phyloP scores from a whole-genome alignment of 1,140 invertebrate species.

The Notospermus geniculatus region DNA sequence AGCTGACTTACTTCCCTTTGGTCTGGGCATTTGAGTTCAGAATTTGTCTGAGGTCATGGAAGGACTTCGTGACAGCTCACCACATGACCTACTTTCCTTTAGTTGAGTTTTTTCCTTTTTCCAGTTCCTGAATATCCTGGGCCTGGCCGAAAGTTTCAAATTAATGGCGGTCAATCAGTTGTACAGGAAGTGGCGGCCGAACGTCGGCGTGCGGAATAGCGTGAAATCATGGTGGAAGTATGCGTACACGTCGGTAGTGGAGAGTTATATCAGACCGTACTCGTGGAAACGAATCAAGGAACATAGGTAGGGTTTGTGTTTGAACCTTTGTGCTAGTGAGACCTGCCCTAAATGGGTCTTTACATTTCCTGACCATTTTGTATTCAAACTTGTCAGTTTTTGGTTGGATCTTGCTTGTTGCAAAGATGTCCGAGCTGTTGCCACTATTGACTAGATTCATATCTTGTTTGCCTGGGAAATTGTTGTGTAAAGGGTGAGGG shows the following conservation, averaged over 20 bases:
- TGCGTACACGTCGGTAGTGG: conserved; percentile 69
- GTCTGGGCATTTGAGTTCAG: not conserved
- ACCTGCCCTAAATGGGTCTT: too few relatives aligned
- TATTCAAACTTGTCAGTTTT: too few relatives aligned
- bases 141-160: conserved; percentile 66
- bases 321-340: too few relatives aligned
- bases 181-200: conserved; percentile 60
- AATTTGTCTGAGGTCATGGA: not conserved
- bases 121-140: conserved; percentile 67
- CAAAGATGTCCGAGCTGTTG: too few relatives aligned
- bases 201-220: conserved; percentile 53
- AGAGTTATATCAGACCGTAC: conserved; percentile 70
- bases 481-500: too few relatives aligned
- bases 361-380: too few relatives aligned
- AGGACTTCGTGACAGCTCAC: too few relatives aligned
- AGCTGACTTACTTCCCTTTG: not conserved
- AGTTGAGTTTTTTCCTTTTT: too few relatives aligned
- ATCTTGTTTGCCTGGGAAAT: too few relatives aligned
- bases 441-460: too few relatives aligned
- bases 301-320: conserved; percentile 59
- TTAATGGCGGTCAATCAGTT: conserved; percentile 69
- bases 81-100: conserved; percentile 10
- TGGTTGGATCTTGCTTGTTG: too few relatives aligned
- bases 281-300: conserved; percentile 70
- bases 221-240: conserved; percentile 73